A percentile compares a stretch with the other conserved stretches of the same genome.
These are phyloP conservation scores for Saccopteryx bilineata DNA, from an alignment of 2,113 vertebrate species.

Conservation along the genomic window DNA sequence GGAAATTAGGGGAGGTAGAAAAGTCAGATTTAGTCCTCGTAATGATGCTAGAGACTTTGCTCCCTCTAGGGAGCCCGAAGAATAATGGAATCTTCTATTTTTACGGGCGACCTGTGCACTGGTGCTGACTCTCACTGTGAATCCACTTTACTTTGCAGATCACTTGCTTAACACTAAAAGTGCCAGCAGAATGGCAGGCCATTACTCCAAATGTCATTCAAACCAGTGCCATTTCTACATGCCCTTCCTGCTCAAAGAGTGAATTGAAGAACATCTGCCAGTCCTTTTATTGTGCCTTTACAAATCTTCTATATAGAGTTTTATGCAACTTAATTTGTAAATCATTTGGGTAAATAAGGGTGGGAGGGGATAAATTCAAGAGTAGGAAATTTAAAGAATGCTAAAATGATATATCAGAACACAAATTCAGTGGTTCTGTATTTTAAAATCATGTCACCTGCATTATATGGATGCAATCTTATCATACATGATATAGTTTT, in stretches of 20 bases:
- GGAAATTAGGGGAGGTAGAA: constrained; percentile 93
- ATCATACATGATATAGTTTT: neutral
- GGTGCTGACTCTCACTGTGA: constrained; percentile 93
- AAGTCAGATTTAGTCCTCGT: constrained; percentile 98
- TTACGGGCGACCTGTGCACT: constrained; percentile 96
- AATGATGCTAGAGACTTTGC: constrained; percentile 99
- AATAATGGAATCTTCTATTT: constrained; percentile 99
- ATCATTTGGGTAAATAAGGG: constrained; percentile 81
- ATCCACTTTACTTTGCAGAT: constrained; percentile 94
- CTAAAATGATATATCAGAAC: constrained; percentile 73
- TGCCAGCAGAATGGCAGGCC: constrained; percentile 92
- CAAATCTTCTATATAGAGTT: constrained; percentile 82
- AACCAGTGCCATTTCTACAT: constrained; percentile 87
- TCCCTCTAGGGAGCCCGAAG: constrained; percentile 95
- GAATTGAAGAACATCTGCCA: constrained; percentile 90
- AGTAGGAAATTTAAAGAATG: constrained; percentile 31
- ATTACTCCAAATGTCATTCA: constrained; percentile 95
- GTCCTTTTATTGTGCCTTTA: constrained; percentile 82
- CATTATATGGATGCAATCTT: neutral
- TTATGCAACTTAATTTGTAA: constrained; percentile 80
- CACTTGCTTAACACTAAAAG: constrained; percentile 94
- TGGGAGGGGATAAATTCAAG: neutral
- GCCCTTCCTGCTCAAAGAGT: constrained; percentile 89
- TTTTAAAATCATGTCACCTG: constrained; percentile 46
- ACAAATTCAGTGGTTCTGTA: constrained; percentile 31